phyloP scores from a whole-genome alignment of 2,888 invertebrate genomes.

The Lasioglossum zephyrum region DNA sequence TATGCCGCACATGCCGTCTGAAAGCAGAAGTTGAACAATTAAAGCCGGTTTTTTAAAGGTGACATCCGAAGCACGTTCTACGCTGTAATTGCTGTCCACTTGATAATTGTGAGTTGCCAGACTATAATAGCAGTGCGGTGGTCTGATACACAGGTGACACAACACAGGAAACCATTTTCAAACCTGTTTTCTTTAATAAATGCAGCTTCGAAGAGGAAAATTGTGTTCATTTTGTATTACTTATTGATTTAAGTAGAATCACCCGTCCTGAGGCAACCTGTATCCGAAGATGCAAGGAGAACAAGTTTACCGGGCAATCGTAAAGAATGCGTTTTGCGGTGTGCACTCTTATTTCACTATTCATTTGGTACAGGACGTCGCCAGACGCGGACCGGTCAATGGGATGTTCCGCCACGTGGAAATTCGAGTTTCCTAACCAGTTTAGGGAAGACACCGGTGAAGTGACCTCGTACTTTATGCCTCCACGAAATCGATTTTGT shows the following conservation, averaged over 20 bases:
- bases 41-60: not conserved
- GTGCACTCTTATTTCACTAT: not conserved
- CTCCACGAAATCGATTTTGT: slow-evolving; percentile 57
- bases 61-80: not conserved
- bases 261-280: no score
- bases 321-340: not conserved
- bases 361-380: not conserved
- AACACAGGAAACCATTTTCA: not conserved
- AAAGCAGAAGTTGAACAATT: not conserved
- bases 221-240: not conserved
- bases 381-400: slow-evolving; percentile 16
- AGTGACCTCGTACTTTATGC: slow-evolving; percentile 55
- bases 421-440: slow-evolving; percentile 25
- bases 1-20: not conserved
- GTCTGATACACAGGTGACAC: not conserved
- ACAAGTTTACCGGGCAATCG: not conserved
- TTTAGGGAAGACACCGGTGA: slow-evolving; percentile 9
- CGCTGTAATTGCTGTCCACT: not conserved
- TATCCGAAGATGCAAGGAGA: not conserved
- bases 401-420: slow-evolving; percentile 44
- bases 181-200: no score
- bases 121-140: not conserved
- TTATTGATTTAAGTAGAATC: not conserved
- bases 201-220: not conserved
- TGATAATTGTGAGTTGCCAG: not conserved